Conservation (phyloP, 2,797 vertebrate genomes). For the Peromyscus nudipes region DNA sequence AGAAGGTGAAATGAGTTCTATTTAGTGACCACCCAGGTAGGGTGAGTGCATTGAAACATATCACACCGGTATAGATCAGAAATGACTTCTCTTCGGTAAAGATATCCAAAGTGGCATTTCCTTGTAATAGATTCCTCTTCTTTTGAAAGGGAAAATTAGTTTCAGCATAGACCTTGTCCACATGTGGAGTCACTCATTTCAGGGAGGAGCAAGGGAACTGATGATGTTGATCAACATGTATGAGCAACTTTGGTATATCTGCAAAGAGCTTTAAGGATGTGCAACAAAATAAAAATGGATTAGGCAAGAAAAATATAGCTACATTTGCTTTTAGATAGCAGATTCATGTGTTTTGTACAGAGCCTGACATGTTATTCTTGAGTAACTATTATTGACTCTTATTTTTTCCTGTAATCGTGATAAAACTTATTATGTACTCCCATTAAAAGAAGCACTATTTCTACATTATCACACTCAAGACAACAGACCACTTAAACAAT, state of each 20-base stretch:
- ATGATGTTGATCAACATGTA: neutral
- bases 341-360: neutral
- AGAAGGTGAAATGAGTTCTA: neutral
- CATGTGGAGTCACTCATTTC: neutral
- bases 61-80: neutral
- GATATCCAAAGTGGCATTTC: neutral
- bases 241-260: neutral
- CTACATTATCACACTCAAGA: neutral
- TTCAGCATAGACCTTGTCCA: neutral
- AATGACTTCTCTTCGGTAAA: conserved; percentile 11
- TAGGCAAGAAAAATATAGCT: neutral
- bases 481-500: neutral
- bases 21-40: neutral
- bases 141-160: conserved; percentile 24
- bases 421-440: neutral
- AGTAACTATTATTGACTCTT: conserved; percentile 27
- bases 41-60: neutral
- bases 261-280: neutral
- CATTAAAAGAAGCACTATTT: conserved; percentile 18
- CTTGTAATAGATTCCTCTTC: neutral
- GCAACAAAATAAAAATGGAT: conserved; percentile 39
- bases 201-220: neutral
- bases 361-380: neutral
- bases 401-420: conserved; percentile 20
- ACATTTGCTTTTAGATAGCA: conserved; percentile 35